These are phyloP conservation scores for Diloba caeruleocephala DNA, from an alignment of 2,888 invertebrate genomes.

Conservation along the genomic window DNA sequence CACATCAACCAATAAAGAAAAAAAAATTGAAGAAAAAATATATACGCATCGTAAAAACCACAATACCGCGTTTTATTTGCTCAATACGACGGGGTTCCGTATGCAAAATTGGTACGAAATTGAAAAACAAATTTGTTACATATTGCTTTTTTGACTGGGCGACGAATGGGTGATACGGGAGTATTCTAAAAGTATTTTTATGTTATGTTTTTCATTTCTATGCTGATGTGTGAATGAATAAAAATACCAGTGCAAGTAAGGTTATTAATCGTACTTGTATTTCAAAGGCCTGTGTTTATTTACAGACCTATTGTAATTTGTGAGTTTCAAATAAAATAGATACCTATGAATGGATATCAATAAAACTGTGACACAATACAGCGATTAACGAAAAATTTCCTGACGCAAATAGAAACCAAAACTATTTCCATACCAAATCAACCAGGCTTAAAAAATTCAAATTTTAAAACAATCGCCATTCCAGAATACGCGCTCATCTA, in stretches of 20 bases:
- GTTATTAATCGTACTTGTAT: background rate
- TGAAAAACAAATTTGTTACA: constrained; percentile 89
- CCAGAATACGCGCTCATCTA: constrained; percentile 47
- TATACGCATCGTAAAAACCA: constrained; percentile 86
- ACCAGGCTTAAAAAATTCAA: no score
- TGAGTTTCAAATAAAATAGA: no score
- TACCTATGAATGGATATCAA: no score
- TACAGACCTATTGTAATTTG: no score
- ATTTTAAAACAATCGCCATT: background rate
- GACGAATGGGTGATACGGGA: constrained; percentile 56
- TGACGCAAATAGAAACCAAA: no score
- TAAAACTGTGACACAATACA: no score
- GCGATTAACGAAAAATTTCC: no score
- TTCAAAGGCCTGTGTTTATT: background rate
- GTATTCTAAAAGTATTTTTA: constrained; percentile 61
- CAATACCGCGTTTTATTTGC: constrained; percentile 83
- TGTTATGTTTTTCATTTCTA: constrained; percentile 2
- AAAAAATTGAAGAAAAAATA: constrained; percentile 71
- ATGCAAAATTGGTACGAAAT: constrained; percentile 89
- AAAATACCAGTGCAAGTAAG: constrained; percentile 11
- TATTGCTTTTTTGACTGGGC: constrained; percentile 81
- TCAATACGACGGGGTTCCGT: constrained; percentile 73
- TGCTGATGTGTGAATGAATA: constrained; percentile 11
- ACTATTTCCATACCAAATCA: no score
- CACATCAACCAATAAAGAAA: constrained; percentile 79